Evolutionary conservation across 2,888 invertebrate species (phyloP).

Genomic region (Acronicta alni): DNA sequence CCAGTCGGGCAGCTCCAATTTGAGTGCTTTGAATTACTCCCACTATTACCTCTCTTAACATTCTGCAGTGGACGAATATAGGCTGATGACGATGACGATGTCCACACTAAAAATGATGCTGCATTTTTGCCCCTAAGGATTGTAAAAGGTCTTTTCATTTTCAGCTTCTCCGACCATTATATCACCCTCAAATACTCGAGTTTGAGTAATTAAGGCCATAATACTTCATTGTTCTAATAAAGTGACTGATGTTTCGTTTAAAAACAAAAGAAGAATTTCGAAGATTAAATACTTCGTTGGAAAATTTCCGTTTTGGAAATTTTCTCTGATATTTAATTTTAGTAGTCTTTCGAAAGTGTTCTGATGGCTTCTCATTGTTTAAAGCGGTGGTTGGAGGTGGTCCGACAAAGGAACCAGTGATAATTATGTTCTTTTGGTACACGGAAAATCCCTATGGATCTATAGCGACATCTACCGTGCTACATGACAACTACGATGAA

Average conservation of each 20-base stretch:
- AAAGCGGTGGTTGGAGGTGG: too few relatives aligned
- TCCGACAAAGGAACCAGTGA: too few relatives aligned
- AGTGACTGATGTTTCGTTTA: constrained; percentile 30
- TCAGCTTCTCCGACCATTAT: constrained; percentile 30
- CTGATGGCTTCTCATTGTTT: too few relatives aligned
- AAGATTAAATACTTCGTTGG: constrained; percentile 10
- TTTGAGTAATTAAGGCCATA: constrained; percentile 48
- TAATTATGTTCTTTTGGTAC: too few relatives aligned
- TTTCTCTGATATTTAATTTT: constrained; percentile 1
- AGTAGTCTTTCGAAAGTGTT: neutral
- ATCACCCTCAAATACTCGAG: constrained; percentile 31
- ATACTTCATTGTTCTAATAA: constrained; percentile 50
- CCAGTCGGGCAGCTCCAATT: too few relatives aligned
- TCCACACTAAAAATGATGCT: neutral
- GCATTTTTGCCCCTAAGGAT: constrained; percentile 2
- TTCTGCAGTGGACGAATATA: too few relatives aligned
- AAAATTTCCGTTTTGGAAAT: neutral
- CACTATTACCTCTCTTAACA: too few relatives aligned
- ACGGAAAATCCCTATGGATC: too few relatives aligned
- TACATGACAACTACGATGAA: too few relatives aligned
- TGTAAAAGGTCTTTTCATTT: constrained; percentile 16
- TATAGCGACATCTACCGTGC: too few relatives aligned
- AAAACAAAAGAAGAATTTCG: constrained; percentile 27
- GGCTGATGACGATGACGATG: too few relatives aligned
- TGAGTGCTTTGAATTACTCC: too few relatives aligned